phyloP scores from a whole-genome alignment of 2,888 invertebrate species.

The Coremacera marginata region DNA sequence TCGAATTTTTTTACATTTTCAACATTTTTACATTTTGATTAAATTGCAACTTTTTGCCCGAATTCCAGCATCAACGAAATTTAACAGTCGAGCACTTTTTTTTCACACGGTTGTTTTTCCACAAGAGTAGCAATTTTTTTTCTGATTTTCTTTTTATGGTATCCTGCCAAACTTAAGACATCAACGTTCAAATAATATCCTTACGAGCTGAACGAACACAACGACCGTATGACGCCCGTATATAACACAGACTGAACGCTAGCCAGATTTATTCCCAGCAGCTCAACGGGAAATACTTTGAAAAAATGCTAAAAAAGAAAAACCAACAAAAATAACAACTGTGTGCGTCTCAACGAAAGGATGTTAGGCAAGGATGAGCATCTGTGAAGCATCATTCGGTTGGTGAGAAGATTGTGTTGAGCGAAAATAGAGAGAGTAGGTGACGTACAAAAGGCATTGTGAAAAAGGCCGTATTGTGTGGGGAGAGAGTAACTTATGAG shows the following conservation, averaged over 20 bases:
- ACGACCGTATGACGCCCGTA: slow-evolving; percentile 69
- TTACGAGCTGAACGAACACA: slow-evolving; percentile 43
- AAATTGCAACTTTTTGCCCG: neutral
- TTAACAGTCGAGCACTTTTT: no score
- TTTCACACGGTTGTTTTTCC: no score
- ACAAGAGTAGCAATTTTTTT: neutral
- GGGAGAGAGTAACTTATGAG: neutral
- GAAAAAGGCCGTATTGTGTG: neutral
- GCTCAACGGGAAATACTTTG: slow-evolving; percentile 28
- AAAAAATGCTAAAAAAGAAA: neutral
- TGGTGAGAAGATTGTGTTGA: neutral
- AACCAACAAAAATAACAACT: neutral
- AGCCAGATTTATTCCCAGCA: slow-evolving; percentile 64
- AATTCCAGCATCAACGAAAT: no score
- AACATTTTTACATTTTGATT: neutral
- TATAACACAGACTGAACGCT: slow-evolving; percentile 67
- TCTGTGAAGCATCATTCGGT: neutral
- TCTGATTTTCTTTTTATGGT: neutral
- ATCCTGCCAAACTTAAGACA: no score
- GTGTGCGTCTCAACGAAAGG: neutral
- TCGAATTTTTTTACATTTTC: neutral
- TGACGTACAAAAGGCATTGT: neutral
- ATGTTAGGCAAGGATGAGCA: slow-evolving; percentile 23
- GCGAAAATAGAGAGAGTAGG: neutral
- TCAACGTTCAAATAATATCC: neutral